A percentile compares a stretch with the other conserved stretches of the same genome.
Evolutionary conservation across 2,888 invertebrate species (phyloP).

Genomic region (Pollenia labialis): DNA sequence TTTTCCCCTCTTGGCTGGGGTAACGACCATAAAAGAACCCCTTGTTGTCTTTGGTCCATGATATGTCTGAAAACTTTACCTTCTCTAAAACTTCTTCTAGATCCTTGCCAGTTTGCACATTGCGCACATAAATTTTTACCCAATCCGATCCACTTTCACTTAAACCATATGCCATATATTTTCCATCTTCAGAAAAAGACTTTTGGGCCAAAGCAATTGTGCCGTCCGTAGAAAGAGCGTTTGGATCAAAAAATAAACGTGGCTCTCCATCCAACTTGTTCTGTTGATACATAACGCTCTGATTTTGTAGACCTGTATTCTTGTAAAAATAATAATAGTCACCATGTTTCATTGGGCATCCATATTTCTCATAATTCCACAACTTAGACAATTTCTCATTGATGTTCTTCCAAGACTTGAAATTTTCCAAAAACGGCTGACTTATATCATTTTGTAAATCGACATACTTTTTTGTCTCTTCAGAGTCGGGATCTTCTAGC

Average conservation of each 20-base stretch:
- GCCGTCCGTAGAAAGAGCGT: slow-evolving; percentile 95
- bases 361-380: slow-evolving; percentile 98
- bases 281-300: slow-evolving; percentile 97
- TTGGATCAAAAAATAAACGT: slow-evolving; percentile 97
- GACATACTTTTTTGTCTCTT: slow-evolving; percentile 95
- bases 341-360: slow-evolving; percentile 93
- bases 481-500: slow-evolving; percentile 97
- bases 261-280: slow-evolving; percentile 90
- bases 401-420: slow-evolving; percentile 89
- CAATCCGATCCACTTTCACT: slow-evolving; percentile 98
- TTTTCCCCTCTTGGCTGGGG: slow-evolving; percentile 91
- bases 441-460: slow-evolving; percentile 95
- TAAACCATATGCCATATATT: slow-evolving; percentile 94
- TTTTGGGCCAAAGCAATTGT: slow-evolving; percentile 91
- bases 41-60: slow-evolving; percentile 97
- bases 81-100: slow-evolving; percentile 95
- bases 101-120: slow-evolving; percentile 90
- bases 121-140: slow-evolving; percentile 94
- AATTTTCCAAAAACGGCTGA: slow-evolving; percentile 92
- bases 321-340: slow-evolving; percentile 93
- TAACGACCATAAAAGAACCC: slow-evolving; percentile 97
- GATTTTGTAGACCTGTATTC: slow-evolving; percentile 98
- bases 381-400: slow-evolving; percentile 92
- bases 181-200: slow-evolving; percentile 95
- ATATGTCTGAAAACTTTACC: slow-evolving; percentile 95